Conservation (phyloP, 2,113 vertebrate species). For the Elephas maximus region DNA sequence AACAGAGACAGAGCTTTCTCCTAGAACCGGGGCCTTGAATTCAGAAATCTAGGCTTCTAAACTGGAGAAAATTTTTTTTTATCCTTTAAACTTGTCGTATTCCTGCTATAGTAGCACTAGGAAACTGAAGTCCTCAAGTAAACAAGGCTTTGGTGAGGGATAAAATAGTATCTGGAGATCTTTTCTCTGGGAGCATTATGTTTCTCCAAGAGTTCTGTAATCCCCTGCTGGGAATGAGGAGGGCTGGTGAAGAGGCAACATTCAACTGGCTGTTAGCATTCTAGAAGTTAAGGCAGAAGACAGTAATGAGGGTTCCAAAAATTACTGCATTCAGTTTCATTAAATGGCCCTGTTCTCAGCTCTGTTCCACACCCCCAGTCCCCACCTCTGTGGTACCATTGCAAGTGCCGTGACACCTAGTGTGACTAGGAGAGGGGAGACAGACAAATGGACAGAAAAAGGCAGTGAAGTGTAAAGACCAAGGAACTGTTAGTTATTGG, state of each 20-base stretch:
- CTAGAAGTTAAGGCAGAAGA: not conserved
- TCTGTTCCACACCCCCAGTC: not conserved
- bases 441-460: slow-evolving; percentile 26
- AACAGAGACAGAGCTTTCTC: not conserved
- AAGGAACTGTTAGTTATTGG: not conserved
- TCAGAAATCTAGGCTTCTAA: not conserved
- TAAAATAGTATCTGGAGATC: not conserved
- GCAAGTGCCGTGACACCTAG: not conserved
- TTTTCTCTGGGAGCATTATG: not conserved
- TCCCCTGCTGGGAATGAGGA: not conserved
- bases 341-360: not conserved
- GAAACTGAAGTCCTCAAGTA: not conserved
- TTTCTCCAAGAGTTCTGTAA: slow-evolving; percentile 37
- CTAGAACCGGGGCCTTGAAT: not conserved
- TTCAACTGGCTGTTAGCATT: not conserved
- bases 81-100: not conserved
- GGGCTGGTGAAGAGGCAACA: not conserved
- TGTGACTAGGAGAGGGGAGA: not conserved
- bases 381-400: not conserved
- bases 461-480: not conserved
- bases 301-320: not conserved
- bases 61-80: not conserved
- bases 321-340: not conserved
- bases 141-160: slow-evolving; percentile 12
- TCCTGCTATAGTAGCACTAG: not conserved